These are phyloP conservation scores for Adela reaumurella DNA, from an alignment of 2,888 invertebrate genomes.

Conservation along the genomic window DNA sequence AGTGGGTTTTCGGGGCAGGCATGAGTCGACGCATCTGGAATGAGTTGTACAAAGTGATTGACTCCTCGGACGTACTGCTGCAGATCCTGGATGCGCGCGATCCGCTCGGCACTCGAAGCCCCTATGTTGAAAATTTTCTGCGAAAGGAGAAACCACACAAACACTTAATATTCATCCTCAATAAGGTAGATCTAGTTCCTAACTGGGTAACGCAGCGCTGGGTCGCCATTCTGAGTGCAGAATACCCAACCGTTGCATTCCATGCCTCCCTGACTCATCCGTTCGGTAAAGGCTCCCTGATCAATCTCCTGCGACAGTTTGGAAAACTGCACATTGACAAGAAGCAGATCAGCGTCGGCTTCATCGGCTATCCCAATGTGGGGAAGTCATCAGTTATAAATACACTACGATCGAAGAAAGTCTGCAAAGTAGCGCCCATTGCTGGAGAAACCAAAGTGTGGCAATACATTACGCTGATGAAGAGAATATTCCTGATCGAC, in stretches of 20 bases:
- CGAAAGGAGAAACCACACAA: constrained; percentile 95
- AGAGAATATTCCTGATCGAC: constrained; percentile 93
- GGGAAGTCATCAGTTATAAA: constrained; percentile 99
- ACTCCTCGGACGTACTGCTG: constrained; percentile 95
- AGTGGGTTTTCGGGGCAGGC: constrained; percentile 94
- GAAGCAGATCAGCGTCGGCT: constrained; percentile 97
- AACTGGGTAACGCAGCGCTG: constrained; percentile 98
- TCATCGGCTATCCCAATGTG: constrained; percentile 98
- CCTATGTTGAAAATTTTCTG: constrained; percentile 87
- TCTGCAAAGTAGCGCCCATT: constrained; percentile 98
- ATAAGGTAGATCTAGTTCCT: constrained; percentile 95
- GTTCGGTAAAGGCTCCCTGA: constrained; percentile 95
- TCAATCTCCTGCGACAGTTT: constrained; percentile 93
- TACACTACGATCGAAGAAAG: constrained; percentile 91
- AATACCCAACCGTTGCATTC: constrained; percentile 97
- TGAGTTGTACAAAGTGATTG: constrained; percentile 97
- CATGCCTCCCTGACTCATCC: constrained; percentile 98
- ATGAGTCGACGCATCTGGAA: constrained; percentile 98
- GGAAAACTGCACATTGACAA: constrained; percentile 93
- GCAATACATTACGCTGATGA: constrained; percentile 99
- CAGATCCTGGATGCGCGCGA: constrained; percentile 97
- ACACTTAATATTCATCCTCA: constrained; percentile 93
- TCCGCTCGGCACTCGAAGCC: constrained; percentile 93
- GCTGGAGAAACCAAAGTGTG: constrained; percentile 98
- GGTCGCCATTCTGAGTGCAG: constrained; percentile 90